phyloP scores from a whole-genome alignment of 2,113 vertebrate species.

The Aspidoscelis tigris region DNA sequence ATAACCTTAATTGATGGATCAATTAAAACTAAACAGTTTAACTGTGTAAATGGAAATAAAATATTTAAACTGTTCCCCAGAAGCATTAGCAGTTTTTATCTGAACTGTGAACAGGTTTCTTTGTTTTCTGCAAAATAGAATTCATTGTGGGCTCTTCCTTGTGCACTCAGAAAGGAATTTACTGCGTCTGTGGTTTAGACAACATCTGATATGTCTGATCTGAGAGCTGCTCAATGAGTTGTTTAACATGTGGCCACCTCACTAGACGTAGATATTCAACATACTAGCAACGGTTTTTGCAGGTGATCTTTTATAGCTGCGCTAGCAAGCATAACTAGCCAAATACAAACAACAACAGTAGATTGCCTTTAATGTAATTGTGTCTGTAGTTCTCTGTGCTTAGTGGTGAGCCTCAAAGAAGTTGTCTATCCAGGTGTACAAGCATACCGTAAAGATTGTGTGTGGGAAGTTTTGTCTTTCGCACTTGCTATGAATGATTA shows the following conservation, averaged over 20 bases:
- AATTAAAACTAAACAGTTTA: not conserved
- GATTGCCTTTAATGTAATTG: not conserved
- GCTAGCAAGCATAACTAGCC: too few relatives aligned
- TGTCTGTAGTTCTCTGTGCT: not conserved
- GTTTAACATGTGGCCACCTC: not conserved
- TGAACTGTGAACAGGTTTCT: not conserved
- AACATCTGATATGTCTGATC: not conserved
- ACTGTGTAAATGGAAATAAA: not conserved
- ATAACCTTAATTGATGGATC: not conserved
- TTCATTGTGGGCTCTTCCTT: slow-evolving; percentile 24
- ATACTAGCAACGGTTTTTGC: not conserved
- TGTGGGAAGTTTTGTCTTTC: not conserved
- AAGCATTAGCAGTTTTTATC: not conserved
- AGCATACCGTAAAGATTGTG: not conserved
- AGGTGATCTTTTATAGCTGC: not conserved
- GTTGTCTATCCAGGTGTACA: not conserved
- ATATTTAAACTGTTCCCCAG: not conserved
- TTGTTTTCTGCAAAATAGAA: not conserved
- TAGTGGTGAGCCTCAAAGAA: not conserved
- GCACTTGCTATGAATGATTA: not conserved
- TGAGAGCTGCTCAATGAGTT: not conserved
- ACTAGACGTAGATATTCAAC: not conserved
- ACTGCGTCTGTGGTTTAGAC: not conserved
- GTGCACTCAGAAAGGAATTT: slow-evolving; percentile 24
- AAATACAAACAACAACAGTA: too few relatives aligned